Base-by-base conservation (phyloP, 2,888 invertebrate species). In the Diarsia mendica region DNA sequence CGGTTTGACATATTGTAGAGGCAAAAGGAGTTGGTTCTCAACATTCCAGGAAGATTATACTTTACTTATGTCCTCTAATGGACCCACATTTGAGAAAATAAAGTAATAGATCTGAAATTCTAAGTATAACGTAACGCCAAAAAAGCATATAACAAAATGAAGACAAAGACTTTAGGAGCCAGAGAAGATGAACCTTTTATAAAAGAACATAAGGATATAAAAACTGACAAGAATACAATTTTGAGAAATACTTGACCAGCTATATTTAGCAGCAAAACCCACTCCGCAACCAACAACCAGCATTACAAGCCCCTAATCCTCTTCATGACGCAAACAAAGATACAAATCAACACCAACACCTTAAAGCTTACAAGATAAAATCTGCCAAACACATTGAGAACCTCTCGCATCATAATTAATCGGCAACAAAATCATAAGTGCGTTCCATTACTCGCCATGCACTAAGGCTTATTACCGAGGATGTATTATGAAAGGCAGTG, bases 401-500 rank as follows among this genome's bases (percentile, higher is more conserved):
- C 77, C 86, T 20, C 65, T 68, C 71, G 73, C 71, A 15, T 65
- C 79, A 80, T 83, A 85, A 86, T 85, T 79, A 85, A 86, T 86
- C 85, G 77, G 61, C 75, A 78, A 81, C 80, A 66, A 85, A 83
- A 86, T 86, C 86, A 71, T 72, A 80, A 86, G 80, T 78, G 72
- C 69, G 67, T 79, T 83, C 79, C 79, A 86, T 86, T 85, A 80
- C 85, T 76, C 67, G 79, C 75, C 73, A 72, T 77, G 78, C 77
- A 83, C 76, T 77, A 72, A 71, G 80, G 72, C 81, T 84, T 81
- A 86, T 85, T 86, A 82, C 76, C 49, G 72, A 84, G 84, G 79
- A 84, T 81, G 77, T 78, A 84, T 85, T 84, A 83, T 71, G 79
- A 84, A 80, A 79, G 85, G 83, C 73, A 79, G 89, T 89, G 89